Conservation (phyloP, 1,140 invertebrate genomes). For the Ostrea edulis region DNA sequence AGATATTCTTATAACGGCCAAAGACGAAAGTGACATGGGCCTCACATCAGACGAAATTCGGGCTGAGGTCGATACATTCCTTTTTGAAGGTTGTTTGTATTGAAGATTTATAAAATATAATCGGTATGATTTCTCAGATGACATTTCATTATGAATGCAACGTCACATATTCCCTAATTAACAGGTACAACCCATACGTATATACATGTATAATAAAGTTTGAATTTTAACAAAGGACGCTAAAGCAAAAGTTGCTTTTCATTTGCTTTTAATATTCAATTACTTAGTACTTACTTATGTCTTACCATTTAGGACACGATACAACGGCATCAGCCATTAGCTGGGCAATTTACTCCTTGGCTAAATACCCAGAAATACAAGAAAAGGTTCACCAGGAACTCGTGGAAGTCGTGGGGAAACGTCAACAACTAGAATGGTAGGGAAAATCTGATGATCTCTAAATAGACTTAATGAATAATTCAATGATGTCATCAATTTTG, state of each 20-base stretch:
- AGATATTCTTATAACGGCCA: not conserved
- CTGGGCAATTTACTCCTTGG: conserved; percentile 89
- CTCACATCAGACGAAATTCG: not conserved
- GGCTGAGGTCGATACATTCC: conserved; percentile 11
- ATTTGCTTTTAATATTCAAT: not conserved
- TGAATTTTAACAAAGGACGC: no score
- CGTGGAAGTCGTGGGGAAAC: conserved; percentile 85
- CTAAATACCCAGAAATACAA: conserved; percentile 88
- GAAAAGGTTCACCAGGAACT: conserved; percentile 89
- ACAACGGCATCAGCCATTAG: conserved; percentile 79
- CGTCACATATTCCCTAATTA: no score
- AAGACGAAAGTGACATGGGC: not conserved
- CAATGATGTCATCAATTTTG: not conserved
- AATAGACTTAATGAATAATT: not conserved
- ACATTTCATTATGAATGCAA: no score
- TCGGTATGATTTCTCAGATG: no score
- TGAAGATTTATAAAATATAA: not conserved
- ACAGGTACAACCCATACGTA: no score
- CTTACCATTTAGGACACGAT: conserved; percentile 59
- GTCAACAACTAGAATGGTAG: conserved; percentile 66
- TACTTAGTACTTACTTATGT: not conserved
- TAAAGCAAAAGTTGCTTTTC: no score
- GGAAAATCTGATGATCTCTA: not conserved
- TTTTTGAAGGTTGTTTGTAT: not conserved
- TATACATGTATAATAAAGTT: no score